phyloP scores from a whole-genome alignment of 2,888 invertebrate genomes.

The Oxystoma pomonae region DNA sequence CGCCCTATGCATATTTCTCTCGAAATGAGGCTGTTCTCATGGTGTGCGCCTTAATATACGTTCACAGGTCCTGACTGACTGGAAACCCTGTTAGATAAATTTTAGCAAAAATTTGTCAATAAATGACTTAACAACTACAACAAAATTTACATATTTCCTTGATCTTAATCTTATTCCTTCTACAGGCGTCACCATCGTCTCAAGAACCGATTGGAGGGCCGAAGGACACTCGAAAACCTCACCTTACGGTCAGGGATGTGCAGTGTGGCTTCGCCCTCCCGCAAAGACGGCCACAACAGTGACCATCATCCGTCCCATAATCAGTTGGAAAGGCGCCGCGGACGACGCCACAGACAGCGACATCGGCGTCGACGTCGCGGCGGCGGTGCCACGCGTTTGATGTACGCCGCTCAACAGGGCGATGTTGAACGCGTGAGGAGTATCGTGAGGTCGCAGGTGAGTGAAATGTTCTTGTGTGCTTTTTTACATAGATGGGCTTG shows the following conservation, averaged over 20 bases:
- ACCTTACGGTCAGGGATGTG: no score
- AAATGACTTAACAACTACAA: no score
- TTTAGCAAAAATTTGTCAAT: no score
- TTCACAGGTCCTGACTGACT: no score
- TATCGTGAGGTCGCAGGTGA: slow-evolving; percentile 73
- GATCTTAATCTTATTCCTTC: background rate
- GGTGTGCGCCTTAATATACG: no score
- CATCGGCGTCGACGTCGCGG: slow-evolving; percentile 25
- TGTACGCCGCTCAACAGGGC: slow-evolving; percentile 90
- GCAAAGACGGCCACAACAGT: background rate
- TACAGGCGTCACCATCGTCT: background rate
- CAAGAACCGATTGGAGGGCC: background rate
- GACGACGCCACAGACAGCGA: background rate
- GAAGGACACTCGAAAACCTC: background rate
- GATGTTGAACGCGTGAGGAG: slow-evolving; percentile 72
- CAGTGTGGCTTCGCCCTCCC: background rate
- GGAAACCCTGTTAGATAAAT: no score
- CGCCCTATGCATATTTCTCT: no score
- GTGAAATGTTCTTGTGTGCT: slow-evolving; percentile 36
- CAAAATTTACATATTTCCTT: background rate
- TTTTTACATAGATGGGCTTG: background rate
- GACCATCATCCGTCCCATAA: background rate
- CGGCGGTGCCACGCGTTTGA: slow-evolving; percentile 71
- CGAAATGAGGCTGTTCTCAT: no score
- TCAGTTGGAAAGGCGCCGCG: background rate